These are phyloP conservation scores for Otis tarda DNA, from an alignment of 2,113 vertebrate species.

Conservation along the genomic window DNA sequence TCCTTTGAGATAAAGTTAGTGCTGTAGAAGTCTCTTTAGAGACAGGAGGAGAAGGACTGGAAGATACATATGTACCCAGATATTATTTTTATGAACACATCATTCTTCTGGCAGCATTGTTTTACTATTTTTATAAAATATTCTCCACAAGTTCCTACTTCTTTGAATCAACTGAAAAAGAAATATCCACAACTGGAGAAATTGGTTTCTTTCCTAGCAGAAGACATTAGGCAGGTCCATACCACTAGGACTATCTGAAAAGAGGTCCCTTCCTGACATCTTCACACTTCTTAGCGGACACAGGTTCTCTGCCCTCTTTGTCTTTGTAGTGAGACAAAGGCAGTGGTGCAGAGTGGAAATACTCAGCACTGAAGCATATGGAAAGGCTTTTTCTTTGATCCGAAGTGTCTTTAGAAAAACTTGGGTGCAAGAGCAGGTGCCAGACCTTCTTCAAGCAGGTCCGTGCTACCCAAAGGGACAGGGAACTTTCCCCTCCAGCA, in stretches of 20 bases:
- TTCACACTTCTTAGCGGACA: background rate
- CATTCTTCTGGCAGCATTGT: background rate
- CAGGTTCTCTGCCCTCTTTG: background rate
- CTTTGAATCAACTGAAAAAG: background rate
- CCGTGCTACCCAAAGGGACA: background rate
- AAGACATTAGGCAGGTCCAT: background rate
- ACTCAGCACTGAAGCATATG: background rate
- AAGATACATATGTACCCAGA: background rate
- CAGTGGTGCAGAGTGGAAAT: background rate
- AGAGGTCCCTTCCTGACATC: background rate
- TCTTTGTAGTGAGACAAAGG: background rate
- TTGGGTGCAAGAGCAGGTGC: background rate
- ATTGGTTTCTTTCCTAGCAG: background rate
- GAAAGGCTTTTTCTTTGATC: background rate
- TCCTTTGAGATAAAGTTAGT: background rate
- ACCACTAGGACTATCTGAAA: background rate
- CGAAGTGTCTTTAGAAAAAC: background rate
- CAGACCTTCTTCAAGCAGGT: background rate
- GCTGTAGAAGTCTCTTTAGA: background rate
- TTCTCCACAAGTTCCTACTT: background rate
- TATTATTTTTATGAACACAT: background rate
- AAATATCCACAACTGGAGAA: background rate
- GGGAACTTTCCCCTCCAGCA: background rate
- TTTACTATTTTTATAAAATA: background rate
- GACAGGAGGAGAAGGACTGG: background rate